Conservation (phyloP, 2,888 invertebrate genomes). For the Watsonalla binaria region DNA sequence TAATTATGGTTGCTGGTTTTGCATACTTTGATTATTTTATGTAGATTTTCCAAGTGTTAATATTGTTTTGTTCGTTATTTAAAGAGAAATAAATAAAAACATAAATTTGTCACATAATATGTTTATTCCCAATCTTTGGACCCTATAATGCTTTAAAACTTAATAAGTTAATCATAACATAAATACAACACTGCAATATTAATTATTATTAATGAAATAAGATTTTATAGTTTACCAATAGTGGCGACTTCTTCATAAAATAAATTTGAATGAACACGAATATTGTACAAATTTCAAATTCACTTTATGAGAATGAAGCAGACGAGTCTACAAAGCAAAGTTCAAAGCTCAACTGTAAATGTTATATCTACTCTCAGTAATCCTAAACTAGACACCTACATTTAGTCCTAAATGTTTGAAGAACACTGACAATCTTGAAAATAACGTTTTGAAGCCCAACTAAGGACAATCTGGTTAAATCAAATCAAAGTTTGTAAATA, state of each 20-base stretch:
- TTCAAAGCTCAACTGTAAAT: slow-evolving; percentile 60
- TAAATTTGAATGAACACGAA: slow-evolving; percentile 28
- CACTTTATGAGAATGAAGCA: slow-evolving; percentile 53
- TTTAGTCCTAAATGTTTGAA: slow-evolving; percentile 45
- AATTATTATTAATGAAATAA: slow-evolving; percentile 48
- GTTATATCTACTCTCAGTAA: slow-evolving; percentile 57
- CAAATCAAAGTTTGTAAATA: background rate
- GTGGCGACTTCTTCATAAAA: slow-evolving; percentile 42
- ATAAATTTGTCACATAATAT: slow-evolving; percentile 76
- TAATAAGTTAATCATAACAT: slow-evolving; percentile 63
- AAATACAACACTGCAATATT: slow-evolving; percentile 74
- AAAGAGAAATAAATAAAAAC: slow-evolving; percentile 52
- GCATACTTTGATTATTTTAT: no score
- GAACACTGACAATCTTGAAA: slow-evolving; percentile 22
- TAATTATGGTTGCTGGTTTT: background rate
- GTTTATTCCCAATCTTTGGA: slow-evolving; percentile 86
- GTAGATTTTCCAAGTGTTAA: background rate
- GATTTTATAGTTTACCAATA: slow-evolving; percentile 40
- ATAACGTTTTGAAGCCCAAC: background rate
- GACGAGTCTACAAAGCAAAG: slow-evolving; percentile 63
- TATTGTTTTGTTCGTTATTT: background rate
- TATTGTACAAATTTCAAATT: slow-evolving; percentile 25
- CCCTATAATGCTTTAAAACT: slow-evolving; percentile 85
- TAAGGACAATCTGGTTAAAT: background rate
- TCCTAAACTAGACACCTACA: slow-evolving; percentile 62